Evolutionary conservation across 1,140 invertebrate species (phyloP), one percentile per base, ranked within the genome.

Genomic region (Portunus trituberculatus): DNA sequence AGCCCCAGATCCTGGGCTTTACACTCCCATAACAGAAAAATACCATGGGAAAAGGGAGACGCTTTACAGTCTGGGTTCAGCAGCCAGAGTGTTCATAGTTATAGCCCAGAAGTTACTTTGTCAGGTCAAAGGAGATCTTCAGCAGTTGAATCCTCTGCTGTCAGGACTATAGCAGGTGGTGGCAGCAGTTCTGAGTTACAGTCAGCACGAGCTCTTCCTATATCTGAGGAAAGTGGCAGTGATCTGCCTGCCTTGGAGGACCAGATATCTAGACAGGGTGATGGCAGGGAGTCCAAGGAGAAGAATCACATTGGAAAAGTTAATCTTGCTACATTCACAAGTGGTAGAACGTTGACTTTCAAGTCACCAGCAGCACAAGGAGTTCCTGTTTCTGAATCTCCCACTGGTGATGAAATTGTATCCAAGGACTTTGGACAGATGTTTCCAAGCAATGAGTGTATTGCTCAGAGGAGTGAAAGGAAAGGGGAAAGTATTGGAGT

Each of bases 401-500:
- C 84, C 39, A 32, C 48, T 31, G 83, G 31, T 8, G 86, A 83
- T 86, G 20, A 6, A 59, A 87, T 45, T 52, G 46, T 39, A 29
- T 91, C 25, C 6, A 89, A 31, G 32, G 94, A 95, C 45, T 95
- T 95, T 93, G 94, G 94, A 12, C 94, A 95, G 25, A 95, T 95
- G 94, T 95, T 95, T 88, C 94, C 94, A 16, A 95, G 94, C 29
- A 92, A 25, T 31, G 94, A 95, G 29, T 88, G 59, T 76, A 29
- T 95, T 48, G 28, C 31, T 20, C 12, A 20, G 6, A 31, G 45
- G 1, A 89, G 6, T 82, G 28, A 46, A 76, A 20, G 48, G 16
- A 16, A n/a, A 87, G 48, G 83, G 14, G 46, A 86, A 25, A 92
- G 91, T 88, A 52, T 95, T 67, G 90, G 91, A 20, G 67, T 95